These are phyloP conservation scores for Lepus americanus DNA, from an alignment of 2,113 vertebrate species.

Conservation along the genomic window DNA sequence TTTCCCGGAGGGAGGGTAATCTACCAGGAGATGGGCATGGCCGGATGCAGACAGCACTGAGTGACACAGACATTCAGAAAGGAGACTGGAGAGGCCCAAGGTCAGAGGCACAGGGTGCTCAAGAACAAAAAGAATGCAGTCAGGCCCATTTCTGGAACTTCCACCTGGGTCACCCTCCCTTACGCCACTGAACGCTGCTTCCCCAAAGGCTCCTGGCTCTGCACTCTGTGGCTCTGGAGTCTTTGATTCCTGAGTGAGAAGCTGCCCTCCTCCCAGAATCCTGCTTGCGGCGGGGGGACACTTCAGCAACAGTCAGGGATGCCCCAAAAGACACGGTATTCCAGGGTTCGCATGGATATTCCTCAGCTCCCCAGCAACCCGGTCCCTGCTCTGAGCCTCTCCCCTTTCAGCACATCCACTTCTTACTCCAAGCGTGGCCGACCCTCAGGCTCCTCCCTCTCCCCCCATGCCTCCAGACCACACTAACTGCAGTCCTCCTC, in stretches of 20 bases:
- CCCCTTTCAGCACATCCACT: not conserved
- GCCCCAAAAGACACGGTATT: rapidly evolving
- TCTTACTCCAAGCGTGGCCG: not conserved
- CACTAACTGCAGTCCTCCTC: not conserved
- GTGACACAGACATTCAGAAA: not conserved
- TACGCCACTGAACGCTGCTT: rapidly evolving
- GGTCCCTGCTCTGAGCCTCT: not conserved
- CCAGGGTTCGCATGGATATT: not conserved
- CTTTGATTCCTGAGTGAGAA: not conserved
- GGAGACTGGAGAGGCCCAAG: not conserved
- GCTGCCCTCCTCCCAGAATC: not conserved
- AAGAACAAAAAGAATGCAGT: not conserved
- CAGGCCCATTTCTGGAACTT: not conserved
- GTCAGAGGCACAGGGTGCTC: not conserved
- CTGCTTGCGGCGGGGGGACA: too few relatives aligned
- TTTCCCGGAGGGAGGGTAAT: not conserved
- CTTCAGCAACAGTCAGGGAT: too few relatives aligned
- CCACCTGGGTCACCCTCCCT: not conserved
- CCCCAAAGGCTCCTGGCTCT: not conserved
- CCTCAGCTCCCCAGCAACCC: not conserved
- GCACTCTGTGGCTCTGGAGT: not conserved
- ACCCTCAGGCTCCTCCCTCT: rapidly evolving
- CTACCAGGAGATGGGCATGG: not conserved
- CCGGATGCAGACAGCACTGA: rapidly evolving
- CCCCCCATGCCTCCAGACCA: not conserved